Percentiles rank a stretch among this genome's conserved stretches.
These are phyloP conservation scores for Burhinus oedicnemus DNA, from an alignment of 2,113 vertebrate genomes.

Conservation along the genomic window DNA sequence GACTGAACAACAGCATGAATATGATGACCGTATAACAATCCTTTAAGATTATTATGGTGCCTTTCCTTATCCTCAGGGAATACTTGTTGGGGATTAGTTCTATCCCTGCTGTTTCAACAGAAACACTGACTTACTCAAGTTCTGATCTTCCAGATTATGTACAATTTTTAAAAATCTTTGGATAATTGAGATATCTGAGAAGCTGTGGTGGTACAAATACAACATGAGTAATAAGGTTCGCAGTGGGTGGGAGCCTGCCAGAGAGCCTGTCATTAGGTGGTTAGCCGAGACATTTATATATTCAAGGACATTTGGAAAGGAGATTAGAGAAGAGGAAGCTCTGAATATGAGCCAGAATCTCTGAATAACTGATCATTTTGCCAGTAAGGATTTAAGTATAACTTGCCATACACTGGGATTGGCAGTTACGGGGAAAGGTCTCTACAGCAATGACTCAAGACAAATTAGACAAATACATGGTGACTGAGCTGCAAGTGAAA, in stretches of 20 bases:
- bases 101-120: background rate
- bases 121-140: background rate
- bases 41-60: background rate
- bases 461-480: background rate
- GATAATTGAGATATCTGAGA: background rate
- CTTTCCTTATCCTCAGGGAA: background rate
- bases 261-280: background rate
- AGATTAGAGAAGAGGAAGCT: background rate
- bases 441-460: background rate
- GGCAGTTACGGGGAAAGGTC: background rate
- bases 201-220: background rate
- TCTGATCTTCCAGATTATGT: background rate
- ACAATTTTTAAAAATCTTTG: background rate
- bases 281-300: background rate
- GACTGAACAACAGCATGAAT: background rate
- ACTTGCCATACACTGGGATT: background rate
- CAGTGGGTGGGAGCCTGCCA: background rate
- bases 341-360: background rate
- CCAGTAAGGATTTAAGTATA: constrained; percentile 16
- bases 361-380: constrained; percentile 12
- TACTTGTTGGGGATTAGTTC: background rate
- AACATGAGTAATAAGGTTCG: background rate
- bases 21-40: background rate
- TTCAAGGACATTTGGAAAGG: background rate
- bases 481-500: background rate